These are phyloP conservation scores for Forbesichthys agassizii DNA, from an alignment of 2,113 vertebrate species.

Conservation along the genomic window DNA sequence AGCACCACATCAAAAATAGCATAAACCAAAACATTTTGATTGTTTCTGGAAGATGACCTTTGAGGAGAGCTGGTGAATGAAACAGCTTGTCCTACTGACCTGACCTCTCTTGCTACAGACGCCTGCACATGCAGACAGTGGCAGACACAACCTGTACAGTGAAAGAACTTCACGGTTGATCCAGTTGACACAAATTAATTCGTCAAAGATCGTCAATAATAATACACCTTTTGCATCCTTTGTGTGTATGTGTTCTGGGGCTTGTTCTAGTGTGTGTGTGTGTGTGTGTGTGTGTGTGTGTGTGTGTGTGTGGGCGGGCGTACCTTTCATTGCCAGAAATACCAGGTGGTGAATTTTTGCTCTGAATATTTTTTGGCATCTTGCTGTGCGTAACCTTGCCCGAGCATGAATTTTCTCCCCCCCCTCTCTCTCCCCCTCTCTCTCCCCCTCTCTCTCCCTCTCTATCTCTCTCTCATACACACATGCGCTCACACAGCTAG, in stretches of 20 bases:
- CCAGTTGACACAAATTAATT: background rate
- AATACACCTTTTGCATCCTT: background rate
- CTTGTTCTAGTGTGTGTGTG: background rate
- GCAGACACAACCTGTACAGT: background rate
- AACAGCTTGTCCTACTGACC: constrained; percentile 6
- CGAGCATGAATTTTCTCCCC: constrained; percentile 23
- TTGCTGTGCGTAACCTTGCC: constrained; percentile 33
- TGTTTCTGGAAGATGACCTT: no score
- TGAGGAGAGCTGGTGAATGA: background rate
- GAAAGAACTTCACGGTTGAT: constrained; percentile 15
- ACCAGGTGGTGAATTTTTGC: constrained; percentile 72
- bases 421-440: background rate
- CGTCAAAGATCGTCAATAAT: no score
- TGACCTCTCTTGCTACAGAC: background rate
- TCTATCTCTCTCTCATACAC: background rate
- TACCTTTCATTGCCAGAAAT: constrained; percentile 27
- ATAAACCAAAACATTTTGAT: no score
- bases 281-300: constrained; percentile 9
- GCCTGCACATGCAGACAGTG: background rate
- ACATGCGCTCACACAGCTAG: background rate
- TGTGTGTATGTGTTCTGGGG: background rate
- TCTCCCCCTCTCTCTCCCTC: background rate
- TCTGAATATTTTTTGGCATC: constrained; percentile 46
- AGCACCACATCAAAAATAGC: no score
- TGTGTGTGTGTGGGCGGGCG: background rate